These are phyloP conservation scores for Alfaro cultratus DNA, from an alignment of 2,797 vertebrate genomes.

Conservation along the genomic window DNA sequence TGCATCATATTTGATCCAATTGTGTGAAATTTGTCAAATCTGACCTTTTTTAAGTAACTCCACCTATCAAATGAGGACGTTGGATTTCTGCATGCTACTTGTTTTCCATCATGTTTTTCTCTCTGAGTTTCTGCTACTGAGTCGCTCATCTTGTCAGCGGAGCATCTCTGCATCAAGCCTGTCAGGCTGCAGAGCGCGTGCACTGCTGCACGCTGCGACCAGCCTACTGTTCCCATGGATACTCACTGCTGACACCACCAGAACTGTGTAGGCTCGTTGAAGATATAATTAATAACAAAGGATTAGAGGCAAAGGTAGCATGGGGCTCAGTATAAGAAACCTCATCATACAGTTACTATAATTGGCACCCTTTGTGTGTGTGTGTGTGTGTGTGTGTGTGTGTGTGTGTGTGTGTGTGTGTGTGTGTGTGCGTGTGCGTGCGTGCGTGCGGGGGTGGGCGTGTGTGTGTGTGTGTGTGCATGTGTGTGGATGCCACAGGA, in stretches of 20 bases:
- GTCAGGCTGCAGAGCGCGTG: slow-evolving; percentile 52
- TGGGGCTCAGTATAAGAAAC: slow-evolving; percentile 65
- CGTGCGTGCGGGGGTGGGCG: slow-evolving; percentile 16
- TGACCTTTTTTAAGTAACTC: neutral
- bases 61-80: neutral
- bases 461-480: slow-evolving; percentile 17
- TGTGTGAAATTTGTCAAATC: neutral
- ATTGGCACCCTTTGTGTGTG: slow-evolving; percentile 59
- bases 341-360: slow-evolving; percentile 76
- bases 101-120: neutral
- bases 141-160: slow-evolving; percentile 43
- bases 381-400: slow-evolving; percentile 19
- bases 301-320: slow-evolving; percentile 78
- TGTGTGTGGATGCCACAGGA: slow-evolving; percentile 26
- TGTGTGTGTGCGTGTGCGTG: slow-evolving; percentile 29
- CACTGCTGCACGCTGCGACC: slow-evolving; percentile 65
- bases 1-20: neutral
- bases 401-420: slow-evolving; percentile 15
- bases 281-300: slow-evolving; percentile 86
- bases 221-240: slow-evolving; percentile 84
- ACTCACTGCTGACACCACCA: slow-evolving; percentile 78
- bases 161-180: slow-evolving; percentile 41
- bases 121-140: slow-evolving; percentile 12
- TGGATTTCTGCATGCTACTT: neutral
- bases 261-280: slow-evolving; percentile 83